A percentile compares a stretch with the other conserved stretches of the same genome.
Conservation (phyloP, 2,888 invertebrate species). For the Loripinus fragilis region DNA sequence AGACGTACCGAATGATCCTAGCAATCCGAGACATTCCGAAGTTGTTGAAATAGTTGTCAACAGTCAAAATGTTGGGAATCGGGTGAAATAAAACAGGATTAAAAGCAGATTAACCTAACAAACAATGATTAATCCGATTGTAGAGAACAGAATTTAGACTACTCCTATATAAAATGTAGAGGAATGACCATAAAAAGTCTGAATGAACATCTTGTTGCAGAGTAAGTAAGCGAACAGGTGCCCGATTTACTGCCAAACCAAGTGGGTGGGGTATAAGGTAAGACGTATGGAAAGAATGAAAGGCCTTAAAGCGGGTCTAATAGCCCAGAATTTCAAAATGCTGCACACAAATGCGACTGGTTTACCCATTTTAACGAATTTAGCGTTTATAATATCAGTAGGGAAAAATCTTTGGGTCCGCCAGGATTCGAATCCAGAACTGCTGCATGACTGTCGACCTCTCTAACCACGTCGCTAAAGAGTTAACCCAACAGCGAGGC, state of each 20-base stretch:
- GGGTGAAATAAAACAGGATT: constrained; percentile 44
- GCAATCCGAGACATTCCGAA: constrained; percentile 61
- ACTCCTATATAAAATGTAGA: constrained; percentile 32
- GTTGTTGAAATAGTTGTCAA: constrained; percentile 64
- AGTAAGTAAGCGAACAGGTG: constrained; percentile 68
- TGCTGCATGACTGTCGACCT: too few species aligned
- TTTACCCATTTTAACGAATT: too few species aligned
- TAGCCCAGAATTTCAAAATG: too few species aligned
- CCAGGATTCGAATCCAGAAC: too few species aligned
- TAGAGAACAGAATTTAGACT: constrained; percentile 1
- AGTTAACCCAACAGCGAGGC: too few species aligned
- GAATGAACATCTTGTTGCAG: constrained; percentile 78
- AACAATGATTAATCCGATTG: constrained; percentile 22
- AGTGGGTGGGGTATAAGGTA: constrained; percentile 38
- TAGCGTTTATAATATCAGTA: too few species aligned
- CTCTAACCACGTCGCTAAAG: too few species aligned
- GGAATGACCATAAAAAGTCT: constrained; percentile 61
- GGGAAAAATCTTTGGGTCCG: too few species aligned
- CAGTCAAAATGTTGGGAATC: constrained; percentile 48
- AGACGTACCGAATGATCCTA: constrained; percentile 52
- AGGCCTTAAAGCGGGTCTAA: too few species aligned
- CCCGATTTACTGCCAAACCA: constrained; percentile 33
- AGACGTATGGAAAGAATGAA: too few species aligned
- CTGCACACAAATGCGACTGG: too few species aligned
- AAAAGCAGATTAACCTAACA: constrained; percentile 24